These are phyloP conservation scores for Trichogramma evanescens DNA, from an alignment of 2,888 invertebrate species.

Conservation along the genomic window DNA sequence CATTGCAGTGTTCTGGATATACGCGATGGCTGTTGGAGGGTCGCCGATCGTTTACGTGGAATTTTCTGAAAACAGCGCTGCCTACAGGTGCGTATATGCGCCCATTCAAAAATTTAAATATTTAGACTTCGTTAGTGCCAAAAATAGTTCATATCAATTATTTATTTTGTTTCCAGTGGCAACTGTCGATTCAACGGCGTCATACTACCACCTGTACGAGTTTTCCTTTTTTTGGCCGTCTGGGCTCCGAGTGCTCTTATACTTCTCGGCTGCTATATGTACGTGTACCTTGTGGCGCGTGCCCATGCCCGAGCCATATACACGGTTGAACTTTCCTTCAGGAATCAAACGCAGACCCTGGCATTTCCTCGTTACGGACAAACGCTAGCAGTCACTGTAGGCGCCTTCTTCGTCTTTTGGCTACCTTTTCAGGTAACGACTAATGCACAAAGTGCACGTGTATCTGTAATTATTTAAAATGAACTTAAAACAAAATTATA, in stretches of 20 bases:
- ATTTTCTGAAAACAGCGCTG: constrained; percentile 36
- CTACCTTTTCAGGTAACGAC: constrained; percentile 54
- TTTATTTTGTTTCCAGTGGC: constrained; percentile 37
- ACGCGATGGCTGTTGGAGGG: constrained; percentile 53
- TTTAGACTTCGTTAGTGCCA: too few species aligned
- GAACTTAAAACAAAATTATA: too few species aligned
- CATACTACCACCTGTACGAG: constrained; percentile 52
- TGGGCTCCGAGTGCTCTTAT: constrained; percentile 57
- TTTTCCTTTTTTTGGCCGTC: constrained; percentile 55
- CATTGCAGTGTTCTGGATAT: constrained; percentile 55
- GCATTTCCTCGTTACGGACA: constrained; percentile 55
- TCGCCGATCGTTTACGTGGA: constrained; percentile 52
- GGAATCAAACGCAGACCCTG: constrained; percentile 45
- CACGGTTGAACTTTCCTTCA: constrained; percentile 54
- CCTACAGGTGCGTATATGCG: constrained; percentile 29
- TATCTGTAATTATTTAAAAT: too few species aligned
- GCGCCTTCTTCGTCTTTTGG: constrained; percentile 57
- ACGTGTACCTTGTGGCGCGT: constrained; percentile 58
- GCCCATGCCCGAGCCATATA: constrained; percentile 59
- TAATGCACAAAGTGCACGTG: too few species aligned
- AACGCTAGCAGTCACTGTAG: constrained; percentile 58
- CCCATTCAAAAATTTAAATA: too few species aligned
- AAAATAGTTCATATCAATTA: not conserved
- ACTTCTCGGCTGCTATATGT: constrained; percentile 56
- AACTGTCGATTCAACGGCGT: constrained; percentile 51